These are phyloP conservation scores for Sylvietta virens DNA, from an alignment of 2,113 vertebrate genomes.

Conservation along the genomic window DNA sequence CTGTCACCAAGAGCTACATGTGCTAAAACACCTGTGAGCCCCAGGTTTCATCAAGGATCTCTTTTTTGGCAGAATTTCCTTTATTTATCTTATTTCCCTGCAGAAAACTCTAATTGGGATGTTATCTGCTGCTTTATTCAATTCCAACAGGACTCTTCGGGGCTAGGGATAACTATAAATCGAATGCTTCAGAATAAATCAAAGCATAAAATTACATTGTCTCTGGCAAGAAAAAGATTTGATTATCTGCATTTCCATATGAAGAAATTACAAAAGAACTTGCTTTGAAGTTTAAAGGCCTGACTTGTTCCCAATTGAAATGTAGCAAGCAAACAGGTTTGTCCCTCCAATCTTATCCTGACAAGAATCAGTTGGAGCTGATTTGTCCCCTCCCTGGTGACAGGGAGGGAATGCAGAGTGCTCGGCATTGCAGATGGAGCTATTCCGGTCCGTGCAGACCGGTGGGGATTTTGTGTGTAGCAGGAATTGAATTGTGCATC, in stretches of 20 bases:
- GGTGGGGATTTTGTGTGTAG: background rate
- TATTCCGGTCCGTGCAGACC: background rate
- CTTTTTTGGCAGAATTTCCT: background rate
- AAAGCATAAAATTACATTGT: conserved; percentile 50
- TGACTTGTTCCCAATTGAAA: background rate
- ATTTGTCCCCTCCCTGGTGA: background rate
- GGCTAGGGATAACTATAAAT: background rate
- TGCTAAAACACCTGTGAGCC: background rate
- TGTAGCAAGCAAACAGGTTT: background rate
- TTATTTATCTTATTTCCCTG: background rate
- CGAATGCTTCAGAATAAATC: conserved; percentile 16
- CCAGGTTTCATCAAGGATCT: background rate
- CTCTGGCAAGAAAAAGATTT: conserved; percentile 27
- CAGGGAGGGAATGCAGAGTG: background rate
- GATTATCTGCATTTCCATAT: conserved; percentile 20
- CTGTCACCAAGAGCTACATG: background rate
- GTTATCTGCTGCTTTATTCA: background rate
- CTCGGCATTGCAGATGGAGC: background rate
- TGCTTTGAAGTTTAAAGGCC: background rate
- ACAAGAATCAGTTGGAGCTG: background rate
- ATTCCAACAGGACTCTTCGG: background rate
- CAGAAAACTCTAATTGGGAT: background rate
- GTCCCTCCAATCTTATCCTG: background rate
- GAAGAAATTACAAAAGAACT: conserved; percentile 12
- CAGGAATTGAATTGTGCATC: conserved; percentile 5